Conservation (phyloP, 2,113 vertebrate genomes). For the Montifringilla adamsi region DNA sequence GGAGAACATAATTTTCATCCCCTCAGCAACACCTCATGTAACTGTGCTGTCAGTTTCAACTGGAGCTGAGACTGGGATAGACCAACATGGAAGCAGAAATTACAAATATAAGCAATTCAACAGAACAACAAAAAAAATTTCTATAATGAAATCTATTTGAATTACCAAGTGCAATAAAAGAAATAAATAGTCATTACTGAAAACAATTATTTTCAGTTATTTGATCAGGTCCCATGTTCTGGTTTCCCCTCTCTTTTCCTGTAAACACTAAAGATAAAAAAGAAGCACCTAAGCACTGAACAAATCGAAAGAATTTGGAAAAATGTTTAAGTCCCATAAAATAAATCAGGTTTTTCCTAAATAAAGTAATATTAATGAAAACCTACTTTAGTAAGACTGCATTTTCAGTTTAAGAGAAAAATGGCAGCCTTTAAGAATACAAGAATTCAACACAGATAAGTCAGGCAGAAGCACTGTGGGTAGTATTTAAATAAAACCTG, state of each 20-base stretch:
- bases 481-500: background rate
- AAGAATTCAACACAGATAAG: background rate
- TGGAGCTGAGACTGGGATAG: background rate
- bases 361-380: background rate
- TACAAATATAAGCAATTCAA: background rate
- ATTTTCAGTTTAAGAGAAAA: background rate
- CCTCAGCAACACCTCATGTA: background rate
- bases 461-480: background rate
- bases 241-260: background rate
- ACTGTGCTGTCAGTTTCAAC: background rate
- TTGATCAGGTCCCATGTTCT: background rate
- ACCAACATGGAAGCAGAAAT: background rate
- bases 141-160: background rate
- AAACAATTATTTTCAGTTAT: background rate
- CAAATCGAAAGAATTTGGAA: background rate
- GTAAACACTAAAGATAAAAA: background rate
- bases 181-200: background rate
- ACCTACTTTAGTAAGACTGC: background rate
- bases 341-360: background rate
- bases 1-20: rapidly evolving
- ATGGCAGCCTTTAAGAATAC: background rate
- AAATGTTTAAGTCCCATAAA: background rate
- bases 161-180: constrained; percentile 66
- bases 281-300: background rate
- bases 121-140: background rate